Percentiles rank a stretch among this genome's conserved stretches.
Conservation (phyloP, 2,113 vertebrate genomes). For the Pelecanus crispus region DNA sequence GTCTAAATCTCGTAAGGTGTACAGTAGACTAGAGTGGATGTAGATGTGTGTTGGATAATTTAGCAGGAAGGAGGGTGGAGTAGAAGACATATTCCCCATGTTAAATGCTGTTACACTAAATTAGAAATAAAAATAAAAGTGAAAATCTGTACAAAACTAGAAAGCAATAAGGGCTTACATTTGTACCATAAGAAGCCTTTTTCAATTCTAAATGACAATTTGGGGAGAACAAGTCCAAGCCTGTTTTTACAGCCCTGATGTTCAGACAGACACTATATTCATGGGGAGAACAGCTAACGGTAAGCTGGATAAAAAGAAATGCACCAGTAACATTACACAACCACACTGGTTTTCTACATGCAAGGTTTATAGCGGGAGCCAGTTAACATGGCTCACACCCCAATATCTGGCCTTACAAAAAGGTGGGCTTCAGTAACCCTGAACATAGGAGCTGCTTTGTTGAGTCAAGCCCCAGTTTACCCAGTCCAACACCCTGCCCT, state of each 20-base stretch:
- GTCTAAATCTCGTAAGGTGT: neutral
- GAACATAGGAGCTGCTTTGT: neutral
- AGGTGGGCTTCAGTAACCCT: neutral
- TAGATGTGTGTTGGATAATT: neutral
- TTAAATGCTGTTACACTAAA: neutral
- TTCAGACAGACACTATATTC: neutral
- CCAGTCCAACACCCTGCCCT: neutral
- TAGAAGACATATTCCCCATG: neutral
- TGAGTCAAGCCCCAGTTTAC: neutral
- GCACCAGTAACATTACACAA: neutral
- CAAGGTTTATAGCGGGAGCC: neutral
- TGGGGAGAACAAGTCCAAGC: neutral
- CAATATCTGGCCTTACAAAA: neutral
- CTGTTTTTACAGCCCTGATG: neutral
- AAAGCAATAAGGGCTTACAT: neutral
- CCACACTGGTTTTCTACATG: neutral
- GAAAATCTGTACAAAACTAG: neutral
- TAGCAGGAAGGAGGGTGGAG: neutral
- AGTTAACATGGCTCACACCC: neutral
- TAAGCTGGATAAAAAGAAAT: neutral
- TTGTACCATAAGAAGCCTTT: neutral
- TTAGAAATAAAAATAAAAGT: conserved; percentile 6
- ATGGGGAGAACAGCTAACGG: neutral
- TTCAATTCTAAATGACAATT: neutral
- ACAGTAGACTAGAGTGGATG: neutral